Evolutionary conservation across 2,888 invertebrate species (phyloP).

Genomic region (Calliscelio sp.): DNA sequence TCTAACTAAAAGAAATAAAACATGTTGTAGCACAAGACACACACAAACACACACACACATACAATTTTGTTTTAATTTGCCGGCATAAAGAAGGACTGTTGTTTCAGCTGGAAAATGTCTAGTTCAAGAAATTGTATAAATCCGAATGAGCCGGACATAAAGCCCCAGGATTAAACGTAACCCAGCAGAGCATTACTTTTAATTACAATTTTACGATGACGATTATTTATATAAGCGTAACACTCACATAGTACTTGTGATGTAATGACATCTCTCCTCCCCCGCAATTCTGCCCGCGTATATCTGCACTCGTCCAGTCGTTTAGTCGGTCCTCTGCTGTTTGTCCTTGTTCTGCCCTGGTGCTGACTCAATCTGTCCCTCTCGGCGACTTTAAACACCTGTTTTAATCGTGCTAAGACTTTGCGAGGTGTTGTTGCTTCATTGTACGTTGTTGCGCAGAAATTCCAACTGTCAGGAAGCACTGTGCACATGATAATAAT

Average conservation of each 20-base stretch:
- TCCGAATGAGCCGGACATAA: too few species aligned
- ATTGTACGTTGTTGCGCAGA: constrained; percentile 41
- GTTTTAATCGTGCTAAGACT: constrained; percentile 56
- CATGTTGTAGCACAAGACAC: too few species aligned
- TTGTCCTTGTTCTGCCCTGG: constrained; percentile 19
- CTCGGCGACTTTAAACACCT: constrained; percentile 55
- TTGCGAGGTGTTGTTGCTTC: constrained; percentile 41
- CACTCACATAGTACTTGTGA: constrained; percentile 85
- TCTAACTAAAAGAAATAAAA: too few species aligned
- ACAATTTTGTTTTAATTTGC: too few species aligned
- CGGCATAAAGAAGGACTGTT: too few species aligned
- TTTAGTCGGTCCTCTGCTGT: constrained; percentile 1
- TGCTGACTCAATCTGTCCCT: constrained; percentile 43
- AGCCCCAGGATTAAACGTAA: too few species aligned
- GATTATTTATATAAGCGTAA: not conserved
- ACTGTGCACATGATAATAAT: constrained; percentile 55
- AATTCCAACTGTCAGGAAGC: constrained; percentile 58
- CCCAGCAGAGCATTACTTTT: too few species aligned
- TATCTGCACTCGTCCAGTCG: constrained; percentile 33
- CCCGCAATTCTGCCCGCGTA: constrained; percentile 66
- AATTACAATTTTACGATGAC: too few species aligned
- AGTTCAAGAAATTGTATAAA: too few species aligned
- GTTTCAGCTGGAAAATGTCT: too few species aligned
- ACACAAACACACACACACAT: too few species aligned
- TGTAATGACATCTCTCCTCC: constrained; percentile 84